Base-by-base conservation (phyloP, 1,140 invertebrate species). In the Hyposmocoma kahamanoa region DNA sequence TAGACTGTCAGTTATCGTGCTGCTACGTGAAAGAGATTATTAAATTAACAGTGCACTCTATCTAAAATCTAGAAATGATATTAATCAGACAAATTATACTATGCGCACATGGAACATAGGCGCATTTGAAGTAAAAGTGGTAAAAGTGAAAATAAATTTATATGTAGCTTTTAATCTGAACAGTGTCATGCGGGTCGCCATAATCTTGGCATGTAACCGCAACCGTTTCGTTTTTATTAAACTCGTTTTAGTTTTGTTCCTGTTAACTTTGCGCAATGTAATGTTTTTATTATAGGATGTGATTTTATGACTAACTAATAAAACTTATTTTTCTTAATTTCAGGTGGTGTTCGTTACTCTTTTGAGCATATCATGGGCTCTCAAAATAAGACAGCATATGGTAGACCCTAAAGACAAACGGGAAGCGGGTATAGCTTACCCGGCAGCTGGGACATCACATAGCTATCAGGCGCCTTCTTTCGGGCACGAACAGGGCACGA, bases 121-220 rank as follows among this genome's bases (percentile, higher is more conserved):
- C 18, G 18, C 3, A 36, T 36, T 36, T 36, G 55, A 77, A 79
- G 81, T 81, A 79, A 82, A 78, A 82, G 77, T 65, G 57, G 68
- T 64, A 78, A 77, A 81, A 81, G 77, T 75, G 78, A 81, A 81
- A 83, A 75, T 71, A 71, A 76, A 72, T 67, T 47, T 72, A 71
- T 76, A 75, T 67, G 69, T 62, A 53, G 63, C 66, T 52, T 67
- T 64, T 72, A 73, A 80, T 81, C 72, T 76, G 57, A 68, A 62
- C 53, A 64, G 45, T 53, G 62, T 45, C 64, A 84, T 82, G 75
- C 77, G 78, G 81, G 77, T 62, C 59, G 66, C 55, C 59, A 52
- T 65, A 62, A 47, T 51, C 54, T 53, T 53, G 51, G 55, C 45
- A 54, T 43, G 36, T 43, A 53, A 43, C 22, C 52, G 48, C 53